Percentiles rank a stretch among this genome's conserved stretches.
Evolutionary conservation across 2,113 vertebrate genomes (phyloP).

Genomic region (Oryzias melastigma): DNA sequence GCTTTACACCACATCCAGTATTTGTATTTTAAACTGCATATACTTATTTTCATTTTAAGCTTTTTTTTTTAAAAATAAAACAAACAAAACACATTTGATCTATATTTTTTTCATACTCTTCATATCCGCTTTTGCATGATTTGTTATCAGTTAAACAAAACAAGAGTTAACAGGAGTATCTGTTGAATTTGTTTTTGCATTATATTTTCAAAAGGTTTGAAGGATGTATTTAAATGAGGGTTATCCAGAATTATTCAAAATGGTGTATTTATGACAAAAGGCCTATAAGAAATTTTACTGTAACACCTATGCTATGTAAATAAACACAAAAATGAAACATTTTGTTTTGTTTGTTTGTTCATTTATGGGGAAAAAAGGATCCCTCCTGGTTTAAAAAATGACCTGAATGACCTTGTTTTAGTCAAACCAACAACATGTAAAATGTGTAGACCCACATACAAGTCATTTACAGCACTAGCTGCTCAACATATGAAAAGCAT

Average conservation of each 20-base stretch:
- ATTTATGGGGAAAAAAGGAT: background rate
- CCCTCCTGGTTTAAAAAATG: no score
- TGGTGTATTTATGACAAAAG: constrained; percentile 71
- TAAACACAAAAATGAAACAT: constrained; percentile 61
- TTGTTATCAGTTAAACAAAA: constrained; percentile 67
- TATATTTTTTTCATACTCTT: constrained; percentile 67
- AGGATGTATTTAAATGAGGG: constrained; percentile 69
- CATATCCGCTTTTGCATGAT: constrained; percentile 72
- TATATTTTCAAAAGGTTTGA: constrained; percentile 64
- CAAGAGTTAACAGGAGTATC: constrained; percentile 50
- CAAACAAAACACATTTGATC: constrained; percentile 42
- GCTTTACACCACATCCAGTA: constrained; percentile 58
- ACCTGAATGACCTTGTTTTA: no score
- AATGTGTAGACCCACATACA: no score
- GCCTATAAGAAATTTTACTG: constrained; percentile 63
- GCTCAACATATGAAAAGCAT: no score
- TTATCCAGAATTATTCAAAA: constrained; percentile 60
- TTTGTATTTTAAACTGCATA: constrained; percentile 51
- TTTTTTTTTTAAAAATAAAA: constrained; percentile 64
- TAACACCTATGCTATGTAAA: constrained; percentile 68
- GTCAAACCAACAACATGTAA: no score
- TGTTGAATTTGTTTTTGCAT: constrained; percentile 57
- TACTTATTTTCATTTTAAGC: constrained; percentile 33
- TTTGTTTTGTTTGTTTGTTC: constrained; percentile 3
- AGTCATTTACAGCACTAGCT: no score